phyloP scores from a whole-genome alignment of 1,140 invertebrate species.

The Grapholita molesta region DNA sequence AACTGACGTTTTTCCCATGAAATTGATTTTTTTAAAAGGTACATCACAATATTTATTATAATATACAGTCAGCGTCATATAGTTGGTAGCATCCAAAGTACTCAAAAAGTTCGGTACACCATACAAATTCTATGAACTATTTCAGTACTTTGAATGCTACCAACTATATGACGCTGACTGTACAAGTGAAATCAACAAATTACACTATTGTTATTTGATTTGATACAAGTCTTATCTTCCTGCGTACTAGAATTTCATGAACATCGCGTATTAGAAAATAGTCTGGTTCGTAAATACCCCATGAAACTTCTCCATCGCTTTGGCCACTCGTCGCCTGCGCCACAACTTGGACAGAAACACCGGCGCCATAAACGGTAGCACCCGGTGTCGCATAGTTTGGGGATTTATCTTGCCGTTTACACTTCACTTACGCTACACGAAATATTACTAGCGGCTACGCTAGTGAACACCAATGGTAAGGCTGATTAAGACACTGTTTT shows the following conservation, averaged over 20 bases:
- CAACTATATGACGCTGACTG: too few species aligned
- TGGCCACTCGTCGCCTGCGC: slow-evolving; percentile 52
- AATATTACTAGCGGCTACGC: slow-evolving; percentile 29
- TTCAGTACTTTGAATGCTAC: too few species aligned
- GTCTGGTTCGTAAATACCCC: slow-evolving; percentile 42
- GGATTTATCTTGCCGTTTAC: slow-evolving; percentile 64
- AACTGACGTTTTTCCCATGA: too few species aligned
- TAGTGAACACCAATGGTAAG: slow-evolving; percentile 7
- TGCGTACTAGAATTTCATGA: too few species aligned
- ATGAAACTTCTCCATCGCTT: slow-evolving; percentile 60
- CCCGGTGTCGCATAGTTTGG: slow-evolving; percentile 69
- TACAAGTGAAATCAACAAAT: too few species aligned
- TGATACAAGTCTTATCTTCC: too few species aligned
- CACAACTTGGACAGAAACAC: slow-evolving; percentile 68
- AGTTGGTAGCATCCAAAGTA: too few species aligned
- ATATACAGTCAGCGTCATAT: too few species aligned
- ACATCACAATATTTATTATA: too few species aligned
- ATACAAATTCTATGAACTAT: too few species aligned
- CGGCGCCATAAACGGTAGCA: slow-evolving; percentile 61
- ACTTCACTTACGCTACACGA: slow-evolving; percentile 10
- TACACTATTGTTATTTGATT: not conserved
- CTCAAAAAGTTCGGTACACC: too few species aligned
- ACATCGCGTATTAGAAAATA: not conserved
- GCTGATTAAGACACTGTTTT: not conserved
- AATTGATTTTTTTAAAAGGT: too few species aligned